A percentile compares a stretch with the other conserved stretches of the same genome.
Conservation (phyloP, 2,888 invertebrate species). For the Dasypolia templi region DNA sequence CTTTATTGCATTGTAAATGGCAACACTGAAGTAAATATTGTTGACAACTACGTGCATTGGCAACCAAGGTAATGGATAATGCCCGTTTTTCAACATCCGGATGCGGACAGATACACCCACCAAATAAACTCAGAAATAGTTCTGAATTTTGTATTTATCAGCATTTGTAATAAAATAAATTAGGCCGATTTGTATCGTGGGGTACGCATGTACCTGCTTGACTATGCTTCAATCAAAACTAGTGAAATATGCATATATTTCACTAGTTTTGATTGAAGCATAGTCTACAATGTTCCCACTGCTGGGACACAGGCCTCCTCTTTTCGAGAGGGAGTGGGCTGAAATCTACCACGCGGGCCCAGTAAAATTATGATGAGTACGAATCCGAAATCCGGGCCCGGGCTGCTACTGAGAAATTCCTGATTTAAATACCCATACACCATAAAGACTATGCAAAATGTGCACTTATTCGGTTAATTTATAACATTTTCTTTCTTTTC, state of each 20-base stretch:
- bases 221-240: no score
- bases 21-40: not conserved
- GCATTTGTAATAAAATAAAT: no score
- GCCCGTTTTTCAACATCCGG: not conserved
- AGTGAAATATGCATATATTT: no score
- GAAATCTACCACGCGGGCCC: no score
- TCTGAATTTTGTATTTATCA: no score
- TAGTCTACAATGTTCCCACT: no score
- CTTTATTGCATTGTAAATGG: not conserved
- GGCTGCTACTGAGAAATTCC: not conserved
- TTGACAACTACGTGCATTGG: not conserved
- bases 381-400: not conserved
- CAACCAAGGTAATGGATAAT: slow-evolving; percentile 7
- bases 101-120: not conserved
- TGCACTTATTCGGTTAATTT: not conserved
- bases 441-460: not conserved
- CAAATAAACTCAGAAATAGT: not conserved
- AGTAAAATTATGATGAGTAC: not conserved
- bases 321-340: no score
- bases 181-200: no score
- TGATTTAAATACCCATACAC: no score
- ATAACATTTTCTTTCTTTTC: slow-evolving; percentile 30
- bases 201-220: no score
- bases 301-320: no score
- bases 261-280: no score